These are phyloP conservation scores for Apistogramma diplotaenia DNA, from an alignment of 2,113 vertebrate genomes.

Conservation along the genomic window DNA sequence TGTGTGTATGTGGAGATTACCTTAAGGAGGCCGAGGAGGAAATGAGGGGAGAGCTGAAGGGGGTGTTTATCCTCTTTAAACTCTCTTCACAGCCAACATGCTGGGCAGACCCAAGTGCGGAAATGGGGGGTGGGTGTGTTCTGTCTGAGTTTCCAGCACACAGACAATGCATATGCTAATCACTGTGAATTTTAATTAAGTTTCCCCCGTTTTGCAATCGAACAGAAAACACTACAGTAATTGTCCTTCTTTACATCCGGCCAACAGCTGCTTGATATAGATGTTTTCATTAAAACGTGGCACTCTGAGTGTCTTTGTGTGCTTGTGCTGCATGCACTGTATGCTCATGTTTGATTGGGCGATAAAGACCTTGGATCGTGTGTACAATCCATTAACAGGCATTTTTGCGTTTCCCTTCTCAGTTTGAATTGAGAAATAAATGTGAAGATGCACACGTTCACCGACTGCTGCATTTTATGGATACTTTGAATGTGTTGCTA, in stretches of 20 bases:
- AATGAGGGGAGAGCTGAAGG: constrained; percentile 78
- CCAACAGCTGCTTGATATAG: constrained; percentile 43
- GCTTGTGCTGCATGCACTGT: neutral
- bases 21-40: constrained; percentile 81
- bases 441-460: neutral
- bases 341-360: constrained; percentile 12
- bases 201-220: constrained; percentile 39
- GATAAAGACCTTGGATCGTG: constrained; percentile 32
- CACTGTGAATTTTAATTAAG: constrained; percentile 56
- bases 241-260: constrained; percentile 38
- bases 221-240: constrained; percentile 62
- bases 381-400: constrained; percentile 1
- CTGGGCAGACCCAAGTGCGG: constrained; percentile 44
- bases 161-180: constrained; percentile 51
- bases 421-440: neutral
- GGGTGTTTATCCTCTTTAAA: constrained; percentile 71
- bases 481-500: neutral
- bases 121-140: constrained; percentile 28
- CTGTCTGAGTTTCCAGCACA: constrained; percentile 11
- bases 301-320: constrained; percentile 3
- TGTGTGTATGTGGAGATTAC: constrained; percentile 74
- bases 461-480: neutral
- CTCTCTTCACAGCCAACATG: constrained; percentile 63
- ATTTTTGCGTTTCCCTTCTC: neutral
- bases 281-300: constrained; percentile 46